Percentiles rank a stretch among this genome's conserved stretches.
phyloP scores from a whole-genome alignment of 2,113 vertebrate species.

The Gnathonemus echidnorhynchus region DNA sequence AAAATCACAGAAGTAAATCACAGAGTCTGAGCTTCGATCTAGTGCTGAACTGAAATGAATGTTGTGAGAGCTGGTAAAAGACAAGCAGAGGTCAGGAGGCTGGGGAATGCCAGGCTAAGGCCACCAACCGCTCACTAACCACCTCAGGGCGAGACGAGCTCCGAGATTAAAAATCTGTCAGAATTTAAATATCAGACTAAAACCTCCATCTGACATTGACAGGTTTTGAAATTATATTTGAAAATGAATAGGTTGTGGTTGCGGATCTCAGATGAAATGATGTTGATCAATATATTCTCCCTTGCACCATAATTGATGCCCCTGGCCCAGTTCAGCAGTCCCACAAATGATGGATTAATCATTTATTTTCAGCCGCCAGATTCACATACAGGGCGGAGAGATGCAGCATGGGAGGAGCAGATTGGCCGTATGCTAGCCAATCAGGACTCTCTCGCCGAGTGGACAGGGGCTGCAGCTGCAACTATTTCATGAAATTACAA shows the following conservation, averaged over 20 bases:
- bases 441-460: not conserved
- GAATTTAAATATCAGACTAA: not conserved
- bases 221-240: not conserved
- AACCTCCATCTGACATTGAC: not conserved
- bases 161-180: not conserved
- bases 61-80: not conserved
- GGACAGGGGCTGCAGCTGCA: conserved; percentile 60
- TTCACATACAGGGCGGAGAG: not conserved
- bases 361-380: not conserved
- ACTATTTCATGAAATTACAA: conserved; percentile 61
- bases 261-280: not conserved
- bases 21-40: not conserved
- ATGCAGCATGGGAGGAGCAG: not conserved
- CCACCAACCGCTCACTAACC: not conserved
- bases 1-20: not conserved
- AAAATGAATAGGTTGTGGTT: not conserved
- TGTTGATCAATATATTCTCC: not conserved
- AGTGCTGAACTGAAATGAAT: not conserved
- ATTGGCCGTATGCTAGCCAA: not conserved
- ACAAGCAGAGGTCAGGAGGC: not conserved
- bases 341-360: not conserved
- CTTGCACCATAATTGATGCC: not conserved
- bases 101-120: not conserved
- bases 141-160: not conserved
- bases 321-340: not conserved